Percentiles rank a stretch among this genome's conserved stretches.
These are phyloP conservation scores for Rhincodon typus DNA, from an alignment of 2,797 vertebrate genomes.

Conservation along the genomic window DNA sequence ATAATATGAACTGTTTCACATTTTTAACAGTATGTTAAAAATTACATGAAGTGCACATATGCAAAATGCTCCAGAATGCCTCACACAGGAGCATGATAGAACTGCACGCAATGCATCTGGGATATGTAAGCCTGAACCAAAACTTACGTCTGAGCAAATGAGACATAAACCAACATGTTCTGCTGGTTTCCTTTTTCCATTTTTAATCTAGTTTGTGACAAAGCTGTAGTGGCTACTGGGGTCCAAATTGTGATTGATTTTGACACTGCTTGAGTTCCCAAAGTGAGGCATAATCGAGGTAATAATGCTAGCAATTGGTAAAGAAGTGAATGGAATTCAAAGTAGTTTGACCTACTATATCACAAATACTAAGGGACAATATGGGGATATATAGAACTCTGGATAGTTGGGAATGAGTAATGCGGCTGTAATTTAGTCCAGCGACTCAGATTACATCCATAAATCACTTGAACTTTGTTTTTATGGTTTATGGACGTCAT, in stretches of 20 bases:
- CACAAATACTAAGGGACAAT: constrained; percentile 15
- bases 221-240: background rate
- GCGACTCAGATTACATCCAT: constrained; percentile 30
- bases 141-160: background rate
- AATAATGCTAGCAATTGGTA: constrained; percentile 29
- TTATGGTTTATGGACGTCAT: constrained; percentile 31
- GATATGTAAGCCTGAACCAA: background rate
- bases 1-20: background rate
- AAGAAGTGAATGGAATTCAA: constrained; percentile 24
- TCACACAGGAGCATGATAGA: background rate
- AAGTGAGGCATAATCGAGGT: constrained; percentile 26
- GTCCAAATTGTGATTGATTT: constrained; percentile 33
- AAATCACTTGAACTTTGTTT: constrained; percentile 35
- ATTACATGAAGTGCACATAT: background rate
- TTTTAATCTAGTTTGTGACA: constrained; percentile 28
- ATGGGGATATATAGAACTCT: constrained; percentile 29
- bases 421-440: constrained; percentile 27
- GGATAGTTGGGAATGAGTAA: constrained; percentile 23
- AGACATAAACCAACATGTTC: background rate
- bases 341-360: constrained; percentile 27
- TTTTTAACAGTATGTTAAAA: background rate
- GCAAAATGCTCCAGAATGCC: background rate
- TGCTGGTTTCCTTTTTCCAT: background rate
- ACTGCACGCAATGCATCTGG: background rate
- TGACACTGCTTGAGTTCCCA: constrained; percentile 6